Evolutionary conservation across 1,140 invertebrate genomes (phyloP).

Genomic region (Polypedilum vanderplanki): DNA sequence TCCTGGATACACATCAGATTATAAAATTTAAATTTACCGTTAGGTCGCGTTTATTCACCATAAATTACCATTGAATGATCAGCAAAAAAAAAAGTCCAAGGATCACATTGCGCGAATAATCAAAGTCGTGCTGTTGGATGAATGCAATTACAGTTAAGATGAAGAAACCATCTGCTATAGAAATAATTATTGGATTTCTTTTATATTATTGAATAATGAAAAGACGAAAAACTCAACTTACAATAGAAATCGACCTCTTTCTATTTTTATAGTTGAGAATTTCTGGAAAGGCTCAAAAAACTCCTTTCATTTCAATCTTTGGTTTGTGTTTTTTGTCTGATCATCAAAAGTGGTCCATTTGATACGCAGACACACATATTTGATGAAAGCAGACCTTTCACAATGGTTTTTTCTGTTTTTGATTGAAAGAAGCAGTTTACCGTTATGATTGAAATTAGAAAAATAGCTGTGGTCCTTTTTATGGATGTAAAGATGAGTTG

Average conservation of each 20-base stretch:
- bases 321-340: neutral
- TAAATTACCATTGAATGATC: constrained; percentile 25
- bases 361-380: too few species aligned
- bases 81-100: neutral
- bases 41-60: neutral
- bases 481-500: too few species aligned
- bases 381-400: too few species aligned
- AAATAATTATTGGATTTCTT: constrained; percentile 28
- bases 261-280: neutral
- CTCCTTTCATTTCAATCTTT: neutral
- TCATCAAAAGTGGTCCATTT: neutral
- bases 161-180: constrained; percentile 5
- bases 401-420: too few species aligned
- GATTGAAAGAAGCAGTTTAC: too few species aligned
- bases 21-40: constrained; percentile 2
- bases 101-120: constrained; percentile 9
- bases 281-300: neutral
- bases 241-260: constrained; percentile 13
- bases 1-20: constrained; percentile 4
- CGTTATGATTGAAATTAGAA: too few species aligned
- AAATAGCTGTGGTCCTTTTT: too few species aligned
- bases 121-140: neutral
- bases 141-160: constrained; percentile 25
- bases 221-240: constrained; percentile 6
- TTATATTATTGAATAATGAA: neutral